Base-by-base conservation (phyloP, 2,797 vertebrate species). In the Dryobates pubescens region DNA sequence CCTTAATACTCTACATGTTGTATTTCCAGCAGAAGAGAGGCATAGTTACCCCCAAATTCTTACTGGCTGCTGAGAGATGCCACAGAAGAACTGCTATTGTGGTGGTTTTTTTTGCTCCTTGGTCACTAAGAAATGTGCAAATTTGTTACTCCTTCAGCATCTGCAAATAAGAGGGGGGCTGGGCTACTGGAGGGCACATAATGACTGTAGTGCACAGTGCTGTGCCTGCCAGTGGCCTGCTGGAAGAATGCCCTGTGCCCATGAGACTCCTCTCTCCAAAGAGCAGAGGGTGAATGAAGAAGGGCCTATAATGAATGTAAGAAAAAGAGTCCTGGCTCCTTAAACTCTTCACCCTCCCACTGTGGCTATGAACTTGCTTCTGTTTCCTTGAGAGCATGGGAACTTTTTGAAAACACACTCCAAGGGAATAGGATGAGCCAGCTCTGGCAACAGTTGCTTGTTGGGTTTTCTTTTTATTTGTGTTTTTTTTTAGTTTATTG, bases 181-280 rank as follows among this genome's bases (percentile, higher is more conserved):
- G 77, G 69, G 67, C 62, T 20, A 51, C 32, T 62, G 69, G 65
- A 88, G 8, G 69, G 77, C 27, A 38, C 0, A 1, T 71, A 93
- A 93, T 90, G 69, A 91, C 77, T 18, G 23, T 69, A n/a, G 62
- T 70, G 29, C 63, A 34, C 68, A 91, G 67, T 69, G 38, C 68
- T 82, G 59, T 94, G 63, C 51, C 56, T 83, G 65, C 68, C 87
- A 77, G 54, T 65, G 67, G 70, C 83, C 73, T 49, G 10, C 69
- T 77, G 30, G 88, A 92, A 83, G 92, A 92, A 45, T 75, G 79
- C 59, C 73, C 61, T 86, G 53, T 86, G 82, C 59, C 95, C 89
- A 19, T n/a, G 62, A 92, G 75, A 75, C 32, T 82, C 13, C 57
- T n/a, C 24, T 92, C 51, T 80, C 64, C 45, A 47, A 63, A 86